phyloP scores from a whole-genome alignment of 2,888 invertebrate genomes.

The Eulithis prunata region DNA sequence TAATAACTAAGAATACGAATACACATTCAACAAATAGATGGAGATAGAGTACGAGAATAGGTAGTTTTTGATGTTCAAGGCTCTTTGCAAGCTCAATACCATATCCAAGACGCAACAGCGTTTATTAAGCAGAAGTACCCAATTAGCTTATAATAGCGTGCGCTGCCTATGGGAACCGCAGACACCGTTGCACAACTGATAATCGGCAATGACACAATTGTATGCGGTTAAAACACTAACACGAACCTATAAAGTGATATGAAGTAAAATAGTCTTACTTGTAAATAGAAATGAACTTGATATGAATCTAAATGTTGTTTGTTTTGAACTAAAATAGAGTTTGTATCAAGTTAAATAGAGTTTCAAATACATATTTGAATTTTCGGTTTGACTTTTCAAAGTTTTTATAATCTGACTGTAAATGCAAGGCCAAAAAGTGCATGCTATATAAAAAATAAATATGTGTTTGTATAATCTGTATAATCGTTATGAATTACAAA shows the following conservation, averaged over 20 bases:
- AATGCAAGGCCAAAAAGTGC: no score
- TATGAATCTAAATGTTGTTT: constrained; percentile 24
- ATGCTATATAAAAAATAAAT: no score
- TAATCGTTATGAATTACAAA: constrained; percentile 24
- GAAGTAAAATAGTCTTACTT: neutral
- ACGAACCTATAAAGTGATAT: constrained; percentile 27
- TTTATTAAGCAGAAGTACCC: constrained; percentile 40
- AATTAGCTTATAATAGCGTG: constrained; percentile 71
- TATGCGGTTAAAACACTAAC: constrained; percentile 47
- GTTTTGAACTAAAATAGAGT: constrained; percentile 24
- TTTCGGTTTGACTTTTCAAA: constrained; percentile 4
- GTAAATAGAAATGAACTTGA: constrained; percentile 24
- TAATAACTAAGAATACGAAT: no score
- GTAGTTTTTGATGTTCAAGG: neutral
- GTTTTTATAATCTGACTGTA: constrained; percentile 4
- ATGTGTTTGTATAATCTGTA: neutral
- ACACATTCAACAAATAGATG: no score
- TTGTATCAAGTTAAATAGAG: constrained; percentile 25
- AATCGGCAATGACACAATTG: constrained; percentile 74
- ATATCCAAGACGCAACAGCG: constrained; percentile 16
- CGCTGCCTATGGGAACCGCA: constrained; percentile 67
- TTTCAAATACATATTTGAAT: constrained; percentile 17
- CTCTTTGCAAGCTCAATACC: constrained; percentile 15
- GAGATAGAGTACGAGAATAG: no score
- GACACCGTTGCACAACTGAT: constrained; percentile 69